Evolutionary conservation across 2,113 vertebrate species (phyloP).

Genomic region (Condylura cristata): DNA sequence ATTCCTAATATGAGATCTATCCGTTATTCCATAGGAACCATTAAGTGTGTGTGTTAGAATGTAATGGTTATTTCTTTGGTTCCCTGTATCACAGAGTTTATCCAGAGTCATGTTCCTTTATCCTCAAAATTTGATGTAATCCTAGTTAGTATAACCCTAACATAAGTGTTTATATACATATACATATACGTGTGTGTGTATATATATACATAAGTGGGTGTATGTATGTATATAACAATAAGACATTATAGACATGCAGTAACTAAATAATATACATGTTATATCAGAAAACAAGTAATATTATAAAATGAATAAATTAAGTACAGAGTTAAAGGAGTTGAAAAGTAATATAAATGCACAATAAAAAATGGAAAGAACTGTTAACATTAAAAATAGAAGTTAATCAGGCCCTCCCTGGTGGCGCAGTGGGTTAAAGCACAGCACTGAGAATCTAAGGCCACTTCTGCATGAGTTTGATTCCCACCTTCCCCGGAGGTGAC

Average conservation of each 20-base stretch:
- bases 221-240: too few relatives aligned
- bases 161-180: too few relatives aligned
- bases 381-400: slow-evolving; percentile 24
- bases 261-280: background rate
- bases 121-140: background rate
- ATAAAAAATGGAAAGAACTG: background rate
- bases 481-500: too few relatives aligned
- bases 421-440: too few relatives aligned
- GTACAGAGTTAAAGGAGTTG: background rate
- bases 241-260: background rate
- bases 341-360: background rate
- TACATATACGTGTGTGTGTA: too few relatives aligned
- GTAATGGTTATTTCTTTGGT: background rate
- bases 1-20: background rate
- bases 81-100: background rate
- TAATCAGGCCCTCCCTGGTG: too few relatives aligned
- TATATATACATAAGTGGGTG: too few relatives aligned
- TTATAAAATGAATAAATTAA: background rate
- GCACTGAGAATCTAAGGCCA: too few relatives aligned
- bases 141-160: background rate
- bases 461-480: too few relatives aligned
- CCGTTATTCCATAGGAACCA: background rate
- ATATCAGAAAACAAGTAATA: background rate
- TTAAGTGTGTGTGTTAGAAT: background rate
- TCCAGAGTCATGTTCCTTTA: background rate